Base-by-base conservation (phyloP, 1,140 invertebrate species). In the Neodiprion fabricii region DNA sequence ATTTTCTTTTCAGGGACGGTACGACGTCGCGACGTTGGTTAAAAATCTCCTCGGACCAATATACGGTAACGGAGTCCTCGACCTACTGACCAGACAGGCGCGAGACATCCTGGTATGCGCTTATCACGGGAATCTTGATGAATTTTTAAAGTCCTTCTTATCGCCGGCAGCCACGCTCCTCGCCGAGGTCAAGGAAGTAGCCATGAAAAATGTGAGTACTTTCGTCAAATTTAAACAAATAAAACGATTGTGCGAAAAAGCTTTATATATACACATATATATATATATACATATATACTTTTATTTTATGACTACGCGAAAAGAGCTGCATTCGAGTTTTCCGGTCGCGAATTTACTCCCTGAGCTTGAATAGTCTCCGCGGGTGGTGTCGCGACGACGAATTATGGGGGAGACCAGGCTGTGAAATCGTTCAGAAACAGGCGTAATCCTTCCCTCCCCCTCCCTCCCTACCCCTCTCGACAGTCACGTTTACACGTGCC, bases 71-170 rank as follows among this genome's bases (percentile, higher is more conserved):
- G 86, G 87, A 76, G 91, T 92, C 70, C 88, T 91, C 83, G 88
- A 91, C 80, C 89, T 91, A 79, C 85, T 93, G 81, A 90, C 92
- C 75, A 89, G 91, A 71, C 92, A 93, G 85, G 92, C 92, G 67
- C 90, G 92, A 76, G 92, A 93, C 84, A 88, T 93, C 70, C 89
- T 93, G 76, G 91, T 92, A 48, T 92, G 90, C 81, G 89, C 90
- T 77, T 93, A 92, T 86, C 89, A 91, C 72, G 92, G 92, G 48
- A 90, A 91, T 83, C 83, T 93, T 79, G 85, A 88, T 67, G 89
- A 88, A 79, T 93, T 93, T 81, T 90, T 93, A 79, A 87, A 88
- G 75, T 90, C 90, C 74, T 93, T 92, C 85, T 90, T 92, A 80
- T 88, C 89, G 73, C 92, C 92, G 74, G 92, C 92, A 67, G 89